Evolutionary conservation across 2,797 vertebrate species (phyloP).

Genomic region (Manis javanica): DNA sequence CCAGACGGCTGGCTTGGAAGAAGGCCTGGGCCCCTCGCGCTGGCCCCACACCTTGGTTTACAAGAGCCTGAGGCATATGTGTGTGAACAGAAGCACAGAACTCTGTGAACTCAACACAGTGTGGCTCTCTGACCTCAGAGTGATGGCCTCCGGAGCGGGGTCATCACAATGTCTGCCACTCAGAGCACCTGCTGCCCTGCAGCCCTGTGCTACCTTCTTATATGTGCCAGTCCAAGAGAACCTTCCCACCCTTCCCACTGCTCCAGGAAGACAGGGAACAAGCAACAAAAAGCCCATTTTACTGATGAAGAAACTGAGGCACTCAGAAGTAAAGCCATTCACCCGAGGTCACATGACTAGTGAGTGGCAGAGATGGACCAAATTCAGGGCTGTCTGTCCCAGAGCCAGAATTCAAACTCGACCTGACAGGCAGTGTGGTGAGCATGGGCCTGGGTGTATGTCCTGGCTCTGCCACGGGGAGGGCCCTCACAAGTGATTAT

Average conservation of each 20-base stretch:
- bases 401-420: background rate
- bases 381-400: background rate
- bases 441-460: background rate
- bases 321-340: background rate
- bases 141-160: background rate
- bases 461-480: background rate
- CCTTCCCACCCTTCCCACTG: background rate
- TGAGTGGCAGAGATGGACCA: background rate
- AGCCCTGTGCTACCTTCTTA: background rate
- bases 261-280: background rate
- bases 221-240: accelerated
- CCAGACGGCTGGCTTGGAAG: slow-evolving; percentile 31
- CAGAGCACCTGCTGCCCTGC: background rate
- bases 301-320: background rate
- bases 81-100: background rate
- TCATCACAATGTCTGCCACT: background rate
- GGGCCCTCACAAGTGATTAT: background rate
- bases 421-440: background rate
- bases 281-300: background rate
- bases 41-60: background rate
- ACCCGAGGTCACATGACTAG: background rate
- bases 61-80: background rate
- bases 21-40: background rate
- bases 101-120: background rate
- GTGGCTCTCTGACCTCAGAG: background rate